These are phyloP conservation scores for Cynopterus sphinx DNA, from an alignment of 2,797 vertebrate species.

Conservation along the genomic window DNA sequence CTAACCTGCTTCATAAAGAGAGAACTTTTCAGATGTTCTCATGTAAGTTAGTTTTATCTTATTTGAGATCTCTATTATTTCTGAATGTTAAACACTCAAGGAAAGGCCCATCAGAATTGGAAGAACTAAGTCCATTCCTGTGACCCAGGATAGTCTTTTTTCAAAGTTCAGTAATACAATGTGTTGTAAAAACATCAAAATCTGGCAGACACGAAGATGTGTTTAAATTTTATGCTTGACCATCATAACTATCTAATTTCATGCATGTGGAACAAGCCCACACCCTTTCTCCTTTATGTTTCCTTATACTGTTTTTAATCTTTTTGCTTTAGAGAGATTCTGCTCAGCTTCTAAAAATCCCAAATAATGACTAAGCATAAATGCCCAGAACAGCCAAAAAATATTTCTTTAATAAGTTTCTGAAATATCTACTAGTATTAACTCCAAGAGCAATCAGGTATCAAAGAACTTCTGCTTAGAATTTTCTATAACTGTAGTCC, in stretches of 20 bases:
- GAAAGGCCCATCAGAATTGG: background rate
- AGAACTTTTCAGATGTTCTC: background rate
- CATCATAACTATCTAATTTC: background rate
- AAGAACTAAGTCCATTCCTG: background rate
- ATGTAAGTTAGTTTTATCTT: background rate
- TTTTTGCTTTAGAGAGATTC: background rate
- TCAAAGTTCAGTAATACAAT: background rate
- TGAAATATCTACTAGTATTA: background rate
- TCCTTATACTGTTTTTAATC: background rate
- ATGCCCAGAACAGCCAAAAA: background rate
- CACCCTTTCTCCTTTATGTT: background rate
- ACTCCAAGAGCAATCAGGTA: background rate
- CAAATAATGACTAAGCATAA: background rate
- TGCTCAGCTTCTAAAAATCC: background rate
- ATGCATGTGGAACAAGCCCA: background rate
- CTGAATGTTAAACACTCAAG: background rate
- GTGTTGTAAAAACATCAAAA: background rate
- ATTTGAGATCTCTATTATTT: constrained; percentile 31
- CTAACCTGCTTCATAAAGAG: background rate
- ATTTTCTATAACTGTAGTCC: background rate
- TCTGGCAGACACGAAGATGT: background rate
- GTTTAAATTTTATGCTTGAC: background rate
- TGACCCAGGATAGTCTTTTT: background rate
- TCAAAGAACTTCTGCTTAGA: background rate
- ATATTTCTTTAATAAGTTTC: background rate